Base-by-base conservation (phyloP, 2,797 vertebrate genomes). In the Propithecus perrieri region DNA sequence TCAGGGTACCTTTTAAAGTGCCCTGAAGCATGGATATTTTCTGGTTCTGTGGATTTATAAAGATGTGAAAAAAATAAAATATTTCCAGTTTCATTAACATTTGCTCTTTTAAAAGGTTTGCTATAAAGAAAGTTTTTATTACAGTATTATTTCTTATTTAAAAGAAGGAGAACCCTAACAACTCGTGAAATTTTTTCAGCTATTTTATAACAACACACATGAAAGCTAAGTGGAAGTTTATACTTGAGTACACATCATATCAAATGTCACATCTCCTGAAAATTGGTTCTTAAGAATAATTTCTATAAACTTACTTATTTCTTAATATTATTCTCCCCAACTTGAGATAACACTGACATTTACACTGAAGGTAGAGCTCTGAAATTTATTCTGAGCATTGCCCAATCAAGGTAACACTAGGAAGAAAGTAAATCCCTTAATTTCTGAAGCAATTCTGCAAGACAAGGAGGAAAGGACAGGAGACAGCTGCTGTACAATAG, bases 211-310 rank as follows among this genome's bases (percentile, higher is more conserved):
- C 24, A 69, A 84, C 63, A 74, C 76, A 92, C 22, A 72, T 81
- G 74, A 96, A 94, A 97, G 93, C 69, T 38, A 96, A 96, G 87
- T 83, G 55, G 85, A 96, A 79, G 46, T 91, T 95, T 96, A 96
- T 84, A 95, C 94, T 84, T 96, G 76, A 96, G 92, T 89, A 97
- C 95, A 97, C 94, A 97, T 86, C 89, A 57, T 94, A 96, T 97
- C 96, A 97, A 97, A 97, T 98, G 95, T 97, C 97, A 97, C 57
- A 80, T 89, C 98, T 96, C 91, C 95, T 96, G 96, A 97, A 97
- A 96, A 96, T 83, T 95, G 96, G 85, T 86, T 96, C 95, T 96
- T 59, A 83, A 96, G 74, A 96, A 89, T 95, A 75, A 95, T 97
- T 95, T 97, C 95, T 97, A 76, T 95, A 96, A 97, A 93, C 94